Percentiles rank a stretch among this genome's conserved stretches.
These are phyloP conservation scores for Rotaria magnacalcarata DNA, from an alignment of 2,888 invertebrate genomes.

Conservation along the genomic window DNA sequence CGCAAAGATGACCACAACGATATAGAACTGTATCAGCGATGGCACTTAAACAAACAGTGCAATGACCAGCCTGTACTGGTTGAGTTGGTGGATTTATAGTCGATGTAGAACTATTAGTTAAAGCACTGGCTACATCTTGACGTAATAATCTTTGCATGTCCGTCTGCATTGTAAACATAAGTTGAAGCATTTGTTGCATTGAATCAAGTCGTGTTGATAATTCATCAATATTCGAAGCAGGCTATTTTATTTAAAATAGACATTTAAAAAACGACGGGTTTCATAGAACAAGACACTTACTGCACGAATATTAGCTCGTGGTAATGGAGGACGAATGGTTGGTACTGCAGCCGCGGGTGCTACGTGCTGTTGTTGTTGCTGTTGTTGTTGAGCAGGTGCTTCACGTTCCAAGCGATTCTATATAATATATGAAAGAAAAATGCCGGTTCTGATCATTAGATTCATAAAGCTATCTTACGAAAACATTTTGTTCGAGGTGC, in stretches of 20 bases:
- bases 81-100: constrained; percentile 39
- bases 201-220: constrained; percentile 52
- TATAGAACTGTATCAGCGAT: constrained; percentile 56
- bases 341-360: background rate
- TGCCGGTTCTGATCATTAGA: background rate
- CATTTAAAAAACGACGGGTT: background rate
- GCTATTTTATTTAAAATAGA: background rate
- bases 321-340: background rate
- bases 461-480: constrained; percentile 47
- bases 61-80: constrained; percentile 53
- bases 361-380: background rate
- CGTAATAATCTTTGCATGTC: constrained; percentile 57
- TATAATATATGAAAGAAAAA: background rate
- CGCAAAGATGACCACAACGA: constrained; percentile 59
- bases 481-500: constrained; percentile 52
- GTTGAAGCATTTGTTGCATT: constrained; percentile 55
- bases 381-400: background rate
- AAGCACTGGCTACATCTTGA: constrained; percentile 57
- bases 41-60: constrained; percentile 57
- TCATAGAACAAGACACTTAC: background rate
- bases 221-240: constrained; percentile 50
- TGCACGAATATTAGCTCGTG: background rate
- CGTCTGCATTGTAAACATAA: constrained; percentile 56
- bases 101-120: constrained; percentile 46
- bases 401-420: background rate